Evolutionary conservation across 2,888 invertebrate genomes (phyloP), one percentile per base, ranked within the genome.

Genomic region (Ormyrus labotus): DNA sequence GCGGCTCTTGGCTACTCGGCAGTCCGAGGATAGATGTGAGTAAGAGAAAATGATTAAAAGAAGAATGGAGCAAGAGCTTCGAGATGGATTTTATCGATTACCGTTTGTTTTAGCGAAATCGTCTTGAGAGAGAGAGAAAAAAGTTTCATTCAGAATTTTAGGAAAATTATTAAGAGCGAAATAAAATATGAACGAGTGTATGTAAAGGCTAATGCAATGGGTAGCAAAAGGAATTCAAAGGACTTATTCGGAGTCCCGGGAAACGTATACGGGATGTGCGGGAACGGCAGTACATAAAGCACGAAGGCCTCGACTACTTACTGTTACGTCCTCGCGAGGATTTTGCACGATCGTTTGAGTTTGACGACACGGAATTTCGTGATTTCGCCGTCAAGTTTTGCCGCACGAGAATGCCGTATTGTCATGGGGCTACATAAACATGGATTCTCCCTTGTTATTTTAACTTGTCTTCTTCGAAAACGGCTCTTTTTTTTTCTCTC

Each of bases 301-400:
- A 48, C 9, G n/a, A 60, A 60, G 47, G 11, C 10, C 68, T 55
- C 7, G 13, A 45, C 47, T 61, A 13, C 60, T 61, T 34, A 61
- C 61, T 57, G 45, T 47, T 10, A 45, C 10, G 7, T 70, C 60
- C 51, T 61, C 71, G 60, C 9, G 9, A 60, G 60, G 60, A 70
- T 61, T 71, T 71, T 61, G 51, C 60, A 7, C 60, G 58, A 50
- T 13, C 71, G 71, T 71, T 61, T 50, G 71, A 71, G 51, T 60
- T 71, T 71, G 51, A 71, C 47, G 71, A 48, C 71, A 70, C 8
- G 45, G 50, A 71, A 71, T 71, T 71, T 71, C 34, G 61, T 68
- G 68, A 55, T 53, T 68, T 68, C 13, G 34, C 10, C 55, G 45
- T 55, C 51, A 13, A 34, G n/a, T 68, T 68, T 68, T 68, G 55